These are phyloP conservation scores for Riparia riparia DNA, from an alignment of 2,113 vertebrate species.

Conservation along the genomic window DNA sequence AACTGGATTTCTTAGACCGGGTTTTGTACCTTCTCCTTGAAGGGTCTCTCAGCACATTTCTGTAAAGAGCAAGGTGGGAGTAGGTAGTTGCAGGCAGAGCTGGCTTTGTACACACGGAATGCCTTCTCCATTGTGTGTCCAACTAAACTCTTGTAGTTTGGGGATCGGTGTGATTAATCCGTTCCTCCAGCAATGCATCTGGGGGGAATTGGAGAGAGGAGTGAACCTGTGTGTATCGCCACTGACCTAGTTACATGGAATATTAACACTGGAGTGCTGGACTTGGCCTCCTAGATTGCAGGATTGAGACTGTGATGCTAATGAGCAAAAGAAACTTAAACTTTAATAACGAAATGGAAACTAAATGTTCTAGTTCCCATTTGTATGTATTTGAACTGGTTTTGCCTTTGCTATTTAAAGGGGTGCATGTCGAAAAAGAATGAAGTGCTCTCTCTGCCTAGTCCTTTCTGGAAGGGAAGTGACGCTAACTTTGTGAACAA, in stretches of 20 bases:
- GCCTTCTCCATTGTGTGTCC: background rate
- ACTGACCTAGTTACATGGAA: fast-evolving
- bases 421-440: background rate
- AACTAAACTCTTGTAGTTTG: background rate
- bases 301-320: background rate
- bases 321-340: background rate
- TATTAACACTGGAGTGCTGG: background rate
- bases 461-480: background rate
- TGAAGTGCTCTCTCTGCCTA: background rate
- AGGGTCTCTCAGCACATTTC: background rate
- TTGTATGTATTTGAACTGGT: background rate
- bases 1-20: background rate
- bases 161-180: background rate
- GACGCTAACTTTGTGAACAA: background rate
- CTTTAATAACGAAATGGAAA: background rate
- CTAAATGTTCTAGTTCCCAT: background rate
- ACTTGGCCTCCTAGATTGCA: background rate
- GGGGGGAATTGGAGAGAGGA: background rate
- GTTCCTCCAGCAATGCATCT: background rate
- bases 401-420: background rate
- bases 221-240: background rate
- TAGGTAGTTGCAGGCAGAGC: background rate
- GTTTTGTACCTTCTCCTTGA: background rate
- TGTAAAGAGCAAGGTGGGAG: fast-evolving
- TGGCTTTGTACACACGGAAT: background rate